These are phyloP conservation scores for Fukomys damarensis DNA, from an alignment of 2,113 vertebrate genomes.

Conservation along the genomic window DNA sequence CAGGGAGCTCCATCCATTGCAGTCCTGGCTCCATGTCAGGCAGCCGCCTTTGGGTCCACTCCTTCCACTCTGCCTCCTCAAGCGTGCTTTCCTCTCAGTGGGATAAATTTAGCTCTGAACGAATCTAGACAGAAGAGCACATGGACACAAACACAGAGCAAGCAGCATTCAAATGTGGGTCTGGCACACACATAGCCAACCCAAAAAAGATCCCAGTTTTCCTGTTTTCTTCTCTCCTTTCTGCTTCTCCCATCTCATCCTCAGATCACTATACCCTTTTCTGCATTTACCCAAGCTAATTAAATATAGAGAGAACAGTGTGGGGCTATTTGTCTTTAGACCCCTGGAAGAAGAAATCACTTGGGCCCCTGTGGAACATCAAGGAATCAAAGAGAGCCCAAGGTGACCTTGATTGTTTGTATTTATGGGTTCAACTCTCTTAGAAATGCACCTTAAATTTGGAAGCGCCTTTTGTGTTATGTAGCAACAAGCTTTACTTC, in stretches of 20 bases:
- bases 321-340: slow-evolving; percentile 7
- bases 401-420: neutral
- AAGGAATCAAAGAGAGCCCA: neutral
- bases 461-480: neutral
- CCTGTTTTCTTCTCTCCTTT: neutral
- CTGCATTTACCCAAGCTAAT: neutral
- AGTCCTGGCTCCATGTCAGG: slow-evolving; percentile 51
- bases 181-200: slow-evolving; percentile 30
- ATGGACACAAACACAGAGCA: slow-evolving; percentile 51
- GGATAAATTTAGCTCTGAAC: slow-evolving; percentile 78
- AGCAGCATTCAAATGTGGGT: slow-evolving; percentile 50
- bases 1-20: neutral
- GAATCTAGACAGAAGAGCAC: slow-evolving; percentile 61
- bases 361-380: neutral
- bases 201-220: slow-evolving; percentile 30
- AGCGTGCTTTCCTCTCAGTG: slow-evolving; percentile 37
- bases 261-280: neutral
- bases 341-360: neutral
- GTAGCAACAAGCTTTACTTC: neutral
- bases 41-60: slow-evolving; percentile 9
- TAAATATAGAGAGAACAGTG: neutral
- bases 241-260: neutral
- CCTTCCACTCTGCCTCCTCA: slow-evolving; percentile 42
- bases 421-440: neutral
- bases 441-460: neutral